phyloP scores from a whole-genome alignment of 2,113 vertebrate species.

The zebrafish (Danio rerio) region DNA sequence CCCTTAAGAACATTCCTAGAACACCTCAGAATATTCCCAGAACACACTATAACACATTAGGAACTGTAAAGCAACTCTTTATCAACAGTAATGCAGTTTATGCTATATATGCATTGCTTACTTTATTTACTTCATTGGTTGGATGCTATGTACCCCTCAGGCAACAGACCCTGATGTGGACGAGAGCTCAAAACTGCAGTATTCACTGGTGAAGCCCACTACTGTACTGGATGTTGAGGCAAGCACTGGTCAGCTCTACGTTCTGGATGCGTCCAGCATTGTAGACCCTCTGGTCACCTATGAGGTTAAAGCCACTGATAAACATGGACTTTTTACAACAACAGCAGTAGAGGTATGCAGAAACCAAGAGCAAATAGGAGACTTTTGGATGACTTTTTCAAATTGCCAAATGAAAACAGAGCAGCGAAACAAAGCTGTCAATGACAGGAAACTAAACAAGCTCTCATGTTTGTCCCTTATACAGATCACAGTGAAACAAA shows the following conservation, averaged over 20 bases:
- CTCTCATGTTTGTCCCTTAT: neutral
- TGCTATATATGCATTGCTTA: too few species aligned
- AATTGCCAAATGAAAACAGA: neutral
- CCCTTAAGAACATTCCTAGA: too few species aligned
- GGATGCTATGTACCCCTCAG: constrained; percentile 57
- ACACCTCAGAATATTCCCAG: neutral
- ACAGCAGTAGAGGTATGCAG: constrained; percentile 69
- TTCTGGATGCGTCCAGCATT: constrained; percentile 66
- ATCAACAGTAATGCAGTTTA: too few species aligned
- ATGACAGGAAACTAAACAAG: neutral
- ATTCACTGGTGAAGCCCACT: constrained; percentile 64
- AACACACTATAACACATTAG: neutral
- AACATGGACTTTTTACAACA: constrained; percentile 58
- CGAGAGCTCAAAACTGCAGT: constrained; percentile 65
- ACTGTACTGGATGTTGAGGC: constrained; percentile 70
- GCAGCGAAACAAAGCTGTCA: neutral
- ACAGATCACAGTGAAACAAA: constrained; percentile 71
- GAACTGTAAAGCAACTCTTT: neutral
- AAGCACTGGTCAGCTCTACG: constrained; percentile 74
- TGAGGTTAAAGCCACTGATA: constrained; percentile 72
- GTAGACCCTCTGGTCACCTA: constrained; percentile 35
- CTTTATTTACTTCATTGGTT: neutral
- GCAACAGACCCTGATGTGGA: constrained; percentile 75
- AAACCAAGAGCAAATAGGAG: neutral
- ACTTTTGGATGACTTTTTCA: neutral